Evolutionary conservation across 1,140 invertebrate genomes (phyloP), one percentile per base, ranked within the genome.

Genomic region (Papilio polytes): DNA sequence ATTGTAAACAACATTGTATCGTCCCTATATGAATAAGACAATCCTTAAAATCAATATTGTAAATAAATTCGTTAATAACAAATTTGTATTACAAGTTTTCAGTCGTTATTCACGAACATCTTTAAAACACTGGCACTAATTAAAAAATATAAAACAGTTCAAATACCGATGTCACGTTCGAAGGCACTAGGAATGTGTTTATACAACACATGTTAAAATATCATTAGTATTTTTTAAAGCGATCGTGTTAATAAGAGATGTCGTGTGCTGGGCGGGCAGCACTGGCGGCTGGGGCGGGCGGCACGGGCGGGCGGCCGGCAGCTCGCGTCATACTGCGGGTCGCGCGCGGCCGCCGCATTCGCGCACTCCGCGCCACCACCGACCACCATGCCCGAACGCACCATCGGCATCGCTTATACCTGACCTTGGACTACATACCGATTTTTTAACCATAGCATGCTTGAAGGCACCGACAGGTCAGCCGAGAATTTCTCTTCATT

Each of bases 351-450:
- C 88, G 85, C 83, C 90, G 88, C 88, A 86, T 89, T 85, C 84
- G 87, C 88, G 88, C 88, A 87, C 88, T 85, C 80, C 83, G 80
- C 88, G 81, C 80, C 80, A 84, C 81, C 81, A 80, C 70, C 77
- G 66, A 85, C 83, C 86, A 86, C 88, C 89, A 88, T 88, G 84
- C 85, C 80, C 80, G 80, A 85, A 88, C 85, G 84, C 86, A 88
- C 87, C 88, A 87, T 88, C 80, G 83, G 82, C 88, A 87, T 88
- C 81, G 83, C 83, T 84, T 83, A 81, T 84, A 88, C 86, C 84
- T 81, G 90, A 90, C 92, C 92, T 94, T 92, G 92, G 87, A 83
- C 92, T 90, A 92, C 86, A 91, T 92, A 87, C 87, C 86, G 87
- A 85, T 86, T 89, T 89, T 90, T 86, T 89, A 86, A 88, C 87